Evolutionary conservation across 2,888 invertebrate species (phyloP).

Genomic region (Drosophila robusta): DNA sequence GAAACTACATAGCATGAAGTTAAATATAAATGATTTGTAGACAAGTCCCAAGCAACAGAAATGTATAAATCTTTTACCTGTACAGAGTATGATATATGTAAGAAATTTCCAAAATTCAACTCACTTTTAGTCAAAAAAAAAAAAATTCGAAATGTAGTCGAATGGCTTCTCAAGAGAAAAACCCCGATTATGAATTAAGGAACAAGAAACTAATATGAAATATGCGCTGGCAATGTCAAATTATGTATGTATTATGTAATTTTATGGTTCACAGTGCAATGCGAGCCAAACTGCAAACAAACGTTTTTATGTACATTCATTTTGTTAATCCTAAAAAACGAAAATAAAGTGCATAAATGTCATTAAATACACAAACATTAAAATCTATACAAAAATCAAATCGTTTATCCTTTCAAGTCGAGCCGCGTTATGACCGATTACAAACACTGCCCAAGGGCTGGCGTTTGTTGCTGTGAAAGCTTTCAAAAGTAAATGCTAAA

Average conservation of each 20-base stretch:
- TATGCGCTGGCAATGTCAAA: constrained; percentile 68
- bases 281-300: constrained; percentile 38
- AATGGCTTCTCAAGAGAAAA: constrained; percentile 50
- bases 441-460: neutral
- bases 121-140: constrained; percentile 35
- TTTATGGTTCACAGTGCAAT: constrained; percentile 43
- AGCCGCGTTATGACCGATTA: neutral
- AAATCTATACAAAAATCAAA: constrained; percentile 83
- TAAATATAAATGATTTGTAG: constrained; percentile 44
- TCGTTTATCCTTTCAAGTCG: neutral
- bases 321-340: constrained; percentile 62
- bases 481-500: no score
- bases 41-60: constrained; percentile 32
- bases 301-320: constrained; percentile 73
- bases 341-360: constrained; percentile 73
- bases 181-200: constrained; percentile 36
- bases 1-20: constrained; percentile 12
- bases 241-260: constrained; percentile 63
- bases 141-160: constrained; percentile 34
- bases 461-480: no score
- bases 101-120: constrained; percentile 38
- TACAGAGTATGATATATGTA: constrained; percentile 54
- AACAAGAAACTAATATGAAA: constrained; percentile 32
- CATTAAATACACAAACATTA: constrained; percentile 56
- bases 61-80: constrained; percentile 72